A percentile compares a stretch with the other conserved stretches of the same genome.
phyloP scores from a whole-genome alignment of 2,888 invertebrate genomes.

The Lasioglossum lativentre region DNA sequence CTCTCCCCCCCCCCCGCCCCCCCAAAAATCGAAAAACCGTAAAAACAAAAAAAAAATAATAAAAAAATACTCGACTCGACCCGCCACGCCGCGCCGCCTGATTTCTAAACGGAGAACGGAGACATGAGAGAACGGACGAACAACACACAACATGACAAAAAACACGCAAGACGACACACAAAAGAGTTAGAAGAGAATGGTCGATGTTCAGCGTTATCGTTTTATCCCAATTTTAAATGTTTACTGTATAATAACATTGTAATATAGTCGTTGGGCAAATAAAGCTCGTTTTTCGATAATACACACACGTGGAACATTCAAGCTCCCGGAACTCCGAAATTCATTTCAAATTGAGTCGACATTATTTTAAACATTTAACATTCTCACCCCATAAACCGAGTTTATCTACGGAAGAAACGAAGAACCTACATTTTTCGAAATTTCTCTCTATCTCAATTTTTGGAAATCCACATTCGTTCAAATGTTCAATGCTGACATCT shows the following conservation, averaged over 20 bases:
- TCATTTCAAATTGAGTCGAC: neutral
- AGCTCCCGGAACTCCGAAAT: neutral
- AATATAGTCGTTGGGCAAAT: constrained; percentile 82
- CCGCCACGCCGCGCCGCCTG: constrained; percentile 16
- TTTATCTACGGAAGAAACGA: too few relatives aligned
- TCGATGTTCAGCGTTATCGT: constrained; percentile 80
- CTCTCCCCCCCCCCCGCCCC: neutral
- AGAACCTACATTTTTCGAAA: too few relatives aligned
- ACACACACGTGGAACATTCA: constrained; percentile 21
- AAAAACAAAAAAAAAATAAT: constrained; percentile 9
- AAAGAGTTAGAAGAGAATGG: constrained; percentile 44
- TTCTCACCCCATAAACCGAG: neutral
- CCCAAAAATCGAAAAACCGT: neutral
- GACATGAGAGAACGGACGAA: neutral
- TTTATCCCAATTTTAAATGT: constrained; percentile 81
- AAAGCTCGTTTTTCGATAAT: constrained; percentile 81
- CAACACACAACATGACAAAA: neutral
- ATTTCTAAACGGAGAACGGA: neutral
- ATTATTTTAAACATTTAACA: neutral
- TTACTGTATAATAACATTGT: constrained; percentile 82
- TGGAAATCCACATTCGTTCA: neutral
- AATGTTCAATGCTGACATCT: neutral
- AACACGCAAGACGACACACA: neutral
- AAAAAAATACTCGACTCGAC: neutral
- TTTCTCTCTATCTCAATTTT: neutral